phyloP scores from a whole-genome alignment of 2,888 invertebrate genomes.

The Mesorhabditis spiculigera region DNA sequence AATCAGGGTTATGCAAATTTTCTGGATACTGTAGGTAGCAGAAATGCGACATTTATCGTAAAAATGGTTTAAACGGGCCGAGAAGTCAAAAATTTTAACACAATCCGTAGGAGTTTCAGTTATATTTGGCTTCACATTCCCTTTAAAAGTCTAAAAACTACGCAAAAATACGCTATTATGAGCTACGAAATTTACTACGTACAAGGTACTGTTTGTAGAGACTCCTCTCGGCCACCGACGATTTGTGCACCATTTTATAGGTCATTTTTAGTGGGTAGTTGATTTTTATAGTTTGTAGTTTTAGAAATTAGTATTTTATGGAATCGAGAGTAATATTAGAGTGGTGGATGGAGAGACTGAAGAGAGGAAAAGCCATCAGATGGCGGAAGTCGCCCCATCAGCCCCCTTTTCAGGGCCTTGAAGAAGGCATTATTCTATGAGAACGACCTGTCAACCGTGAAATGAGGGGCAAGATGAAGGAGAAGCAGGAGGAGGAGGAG shows the following conservation, averaged over 20 bases:
- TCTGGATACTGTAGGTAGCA: no score
- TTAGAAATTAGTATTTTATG: neutral
- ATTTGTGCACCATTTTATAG: neutral
- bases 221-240: neutral
- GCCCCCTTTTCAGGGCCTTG: neutral
- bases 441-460: slow-evolving; percentile 2
- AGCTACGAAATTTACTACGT: neutral
- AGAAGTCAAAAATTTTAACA: no score
- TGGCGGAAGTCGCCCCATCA: neutral
- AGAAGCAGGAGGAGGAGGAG: no score
- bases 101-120: no score
- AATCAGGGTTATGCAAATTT: no score
- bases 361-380: no score
- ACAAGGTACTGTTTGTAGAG: neutral
- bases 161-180: no score
- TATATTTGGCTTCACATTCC: no score
- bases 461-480: neutral
- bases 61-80: no score
- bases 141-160: no score
- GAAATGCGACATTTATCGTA: no score
- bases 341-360: neutral
- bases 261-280: neutral
- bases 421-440: neutral
- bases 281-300: neutral
- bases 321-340: neutral